Evolutionary conservation across 2,888 invertebrate species (phyloP).

Genomic region (Ophraella communa): DNA sequence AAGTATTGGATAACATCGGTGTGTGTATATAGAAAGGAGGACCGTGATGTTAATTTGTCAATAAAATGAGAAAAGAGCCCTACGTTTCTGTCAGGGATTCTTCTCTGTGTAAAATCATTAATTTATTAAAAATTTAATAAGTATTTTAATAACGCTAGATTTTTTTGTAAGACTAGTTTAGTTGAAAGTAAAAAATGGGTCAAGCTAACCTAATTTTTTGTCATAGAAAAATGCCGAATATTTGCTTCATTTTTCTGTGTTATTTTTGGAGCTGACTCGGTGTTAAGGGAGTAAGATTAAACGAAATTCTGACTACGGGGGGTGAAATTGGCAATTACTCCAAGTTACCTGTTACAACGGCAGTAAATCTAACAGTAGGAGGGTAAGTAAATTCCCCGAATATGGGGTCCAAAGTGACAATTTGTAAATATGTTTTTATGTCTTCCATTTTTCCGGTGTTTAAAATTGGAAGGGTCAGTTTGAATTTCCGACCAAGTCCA

Average conservation of each 20-base stretch:
- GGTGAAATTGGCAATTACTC: conserved; percentile 44
- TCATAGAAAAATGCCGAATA: conserved; percentile 3
- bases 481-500: conserved; percentile 17
- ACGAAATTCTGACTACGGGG: conserved; percentile 26
- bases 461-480: conserved; percentile 34
- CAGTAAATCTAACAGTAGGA: no score
- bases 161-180: not conserved
- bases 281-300: no score
- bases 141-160: not conserved
- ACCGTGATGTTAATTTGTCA: conserved; percentile 21
- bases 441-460: no score
- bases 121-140: no score
- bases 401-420: conserved; percentile 36
- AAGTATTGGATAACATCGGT: not conserved
- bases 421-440: not conserved
- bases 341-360: conserved; percentile 41
- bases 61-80: conserved; percentile 16
- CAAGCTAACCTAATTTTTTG: conserved; percentile 2
- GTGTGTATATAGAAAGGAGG: no score
- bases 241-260: conserved; percentile 1
- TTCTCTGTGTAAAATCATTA: not conserved
- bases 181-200: not conserved
- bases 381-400: no score
- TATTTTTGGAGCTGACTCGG: no score
- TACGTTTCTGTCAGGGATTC: not conserved